Base-by-base conservation (phyloP, 1,140 invertebrate species). In the Ostrea denselamellosa region DNA sequence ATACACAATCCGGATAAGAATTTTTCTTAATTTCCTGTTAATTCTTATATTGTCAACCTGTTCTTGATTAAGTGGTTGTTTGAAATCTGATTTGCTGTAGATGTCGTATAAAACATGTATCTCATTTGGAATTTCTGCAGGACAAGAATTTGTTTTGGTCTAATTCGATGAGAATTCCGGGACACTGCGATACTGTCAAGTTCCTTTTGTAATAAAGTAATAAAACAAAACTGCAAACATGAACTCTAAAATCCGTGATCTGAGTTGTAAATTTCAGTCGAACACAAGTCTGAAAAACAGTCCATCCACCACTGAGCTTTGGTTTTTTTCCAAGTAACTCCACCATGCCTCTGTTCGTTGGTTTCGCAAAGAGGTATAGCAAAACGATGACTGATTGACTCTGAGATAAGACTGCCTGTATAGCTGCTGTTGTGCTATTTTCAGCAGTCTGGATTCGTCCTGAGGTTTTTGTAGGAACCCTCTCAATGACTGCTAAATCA, bases 271-370 rank as follows among this genome's bases (percentile, higher is more conserved):
- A 71, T 28, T 22, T n/a, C 65, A 12, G 22, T 7, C 8, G n/a
- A 22, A 28, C 22, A 28, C 65, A 71, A 28, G 22, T 71, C 65
- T 4, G 65, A 71, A 25, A 71, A 71, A 71, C 25, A 71, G 25
- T 71, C 65, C 65, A 71, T 89, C 88, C 85, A 86, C 51, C 86
- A 89, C 85, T 82, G n/a, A 68, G 52, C 51, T 25, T 52, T 52
- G 62, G n/a, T 34, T 25, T 22, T 22, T 84, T 83, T 83, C 83
- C 14, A 86, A 58, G 19, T 12, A 28, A 19, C 87, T 81, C 87
- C 84, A 88, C 54, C 85, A 85, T 68, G 51, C 58, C 77, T 88
- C 83, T 53, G 85, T 88, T n/a, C 65, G 28, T 81, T 85, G 84
- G 81, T 86, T 86, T 53, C 44, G 12, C n/a, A 68, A 19, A 81